Evolutionary conservation across 2,113 vertebrate genomes (phyloP).

Genomic region (Tympanuchus pallidicinctus): DNA sequence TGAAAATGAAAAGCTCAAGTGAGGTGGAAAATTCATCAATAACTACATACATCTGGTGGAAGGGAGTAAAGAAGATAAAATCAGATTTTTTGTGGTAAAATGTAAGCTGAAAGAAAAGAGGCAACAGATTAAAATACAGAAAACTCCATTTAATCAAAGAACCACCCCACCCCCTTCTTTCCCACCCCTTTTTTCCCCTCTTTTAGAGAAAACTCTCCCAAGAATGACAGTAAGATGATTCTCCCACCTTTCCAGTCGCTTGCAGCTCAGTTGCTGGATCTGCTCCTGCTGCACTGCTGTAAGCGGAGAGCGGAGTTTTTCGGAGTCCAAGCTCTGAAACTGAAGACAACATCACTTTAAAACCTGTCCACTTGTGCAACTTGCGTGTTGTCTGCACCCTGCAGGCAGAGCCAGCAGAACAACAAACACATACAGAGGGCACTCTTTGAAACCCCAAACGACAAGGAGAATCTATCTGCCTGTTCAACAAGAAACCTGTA

Average conservation of each 20-base stretch:
- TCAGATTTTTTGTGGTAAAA: not conserved
- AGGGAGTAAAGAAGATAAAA: not conserved
- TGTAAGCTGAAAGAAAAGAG: not conserved
- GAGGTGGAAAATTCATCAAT: not conserved
- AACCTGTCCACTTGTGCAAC: not conserved
- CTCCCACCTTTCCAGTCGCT: conserved; percentile 85
- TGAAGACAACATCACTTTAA: conserved; percentile 65
- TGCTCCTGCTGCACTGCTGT: conserved; percentile 77
- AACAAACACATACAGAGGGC: not conserved
- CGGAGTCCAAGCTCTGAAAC: conserved; percentile 83
- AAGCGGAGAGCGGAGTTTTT: conserved; percentile 69
- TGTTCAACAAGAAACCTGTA: not conserved
- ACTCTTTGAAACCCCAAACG: not conserved
- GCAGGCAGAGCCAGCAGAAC: not conserved
- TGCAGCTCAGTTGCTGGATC: conserved; percentile 83
- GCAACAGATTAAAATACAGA: not conserved
- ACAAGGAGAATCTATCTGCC: not conserved
- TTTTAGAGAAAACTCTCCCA: not conserved
- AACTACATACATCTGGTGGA: not conserved
- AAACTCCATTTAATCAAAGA: not conserved
- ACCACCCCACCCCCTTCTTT: not conserved
- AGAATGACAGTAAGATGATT: not conserved
- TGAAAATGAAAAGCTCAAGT: not conserved
- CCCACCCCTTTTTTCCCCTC: not conserved
- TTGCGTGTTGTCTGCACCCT: not conserved